A percentile compares a stretch with the other conserved stretches of the same genome.
Conservation (phyloP, 2,113 vertebrate species). For the Gorsachius goisagi region DNA sequence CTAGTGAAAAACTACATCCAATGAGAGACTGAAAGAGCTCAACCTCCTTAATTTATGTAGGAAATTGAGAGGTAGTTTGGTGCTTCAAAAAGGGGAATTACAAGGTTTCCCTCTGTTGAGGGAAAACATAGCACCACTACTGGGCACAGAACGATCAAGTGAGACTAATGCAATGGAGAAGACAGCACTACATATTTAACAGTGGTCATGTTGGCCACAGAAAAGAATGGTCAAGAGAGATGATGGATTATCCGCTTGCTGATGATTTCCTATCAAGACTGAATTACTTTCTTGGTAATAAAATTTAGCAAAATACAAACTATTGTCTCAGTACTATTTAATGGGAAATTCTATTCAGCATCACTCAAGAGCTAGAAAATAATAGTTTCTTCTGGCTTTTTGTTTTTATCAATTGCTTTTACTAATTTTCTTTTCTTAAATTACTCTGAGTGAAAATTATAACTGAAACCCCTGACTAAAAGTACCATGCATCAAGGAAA, state of each 20-base stretch:
- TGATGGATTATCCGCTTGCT: not conserved
- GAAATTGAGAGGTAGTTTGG: not conserved
- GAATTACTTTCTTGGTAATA: not conserved
- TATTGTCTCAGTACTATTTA: not conserved
- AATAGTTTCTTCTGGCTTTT: not conserved
- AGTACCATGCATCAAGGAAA: not conserved
- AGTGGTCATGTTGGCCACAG: not conserved
- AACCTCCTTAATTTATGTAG: not conserved
- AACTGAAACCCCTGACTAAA: not conserved
- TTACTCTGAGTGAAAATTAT: not conserved
- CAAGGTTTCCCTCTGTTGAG: not conserved
- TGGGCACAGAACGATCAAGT: not conserved
- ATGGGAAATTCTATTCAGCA: not conserved
- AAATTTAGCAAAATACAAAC: not conserved
- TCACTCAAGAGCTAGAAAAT: not conserved
- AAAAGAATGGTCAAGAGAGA: not conserved
- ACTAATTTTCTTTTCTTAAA: not conserved
- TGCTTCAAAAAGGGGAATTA: not conserved
- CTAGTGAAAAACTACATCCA: not conserved
- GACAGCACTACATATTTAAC: not conserved
- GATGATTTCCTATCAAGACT: not conserved
- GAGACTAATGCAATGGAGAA: not conserved
- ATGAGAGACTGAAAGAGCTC: not conserved
- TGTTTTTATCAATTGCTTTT: not conserved
- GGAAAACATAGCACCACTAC: not conserved